A percentile compares a stretch with the other conserved stretches of the same genome.
Conservation (phyloP, 2,888 invertebrate species). For the Biston stratarius region DNA sequence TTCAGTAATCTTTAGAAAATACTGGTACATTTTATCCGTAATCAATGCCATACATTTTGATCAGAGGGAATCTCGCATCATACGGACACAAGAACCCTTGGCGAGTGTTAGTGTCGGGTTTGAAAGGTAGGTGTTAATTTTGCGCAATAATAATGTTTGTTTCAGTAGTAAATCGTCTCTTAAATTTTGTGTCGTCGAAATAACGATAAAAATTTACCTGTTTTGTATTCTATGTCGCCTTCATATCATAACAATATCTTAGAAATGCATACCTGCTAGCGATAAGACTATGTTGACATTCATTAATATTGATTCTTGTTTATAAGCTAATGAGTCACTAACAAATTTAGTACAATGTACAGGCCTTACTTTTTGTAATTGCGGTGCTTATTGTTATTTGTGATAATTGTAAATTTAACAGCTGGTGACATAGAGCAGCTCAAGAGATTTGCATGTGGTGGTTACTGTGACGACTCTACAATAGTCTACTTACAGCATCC, state of each 20-base stretch:
- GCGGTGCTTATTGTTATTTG: slow-evolving; percentile 12
- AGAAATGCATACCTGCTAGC: slow-evolving; percentile 1
- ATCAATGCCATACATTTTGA: slow-evolving; percentile 96
- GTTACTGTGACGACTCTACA: slow-evolving; percentile 94
- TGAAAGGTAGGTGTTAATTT: slow-evolving; percentile 88
- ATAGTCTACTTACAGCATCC: slow-evolving; percentile 95
- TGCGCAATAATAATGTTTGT: slow-evolving; percentile 9
- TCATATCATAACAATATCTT: slow-evolving; percentile 3
- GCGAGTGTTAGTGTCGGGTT: slow-evolving; percentile 94
- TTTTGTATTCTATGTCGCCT: slow-evolving; percentile 9
- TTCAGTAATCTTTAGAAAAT: slow-evolving; percentile 31
- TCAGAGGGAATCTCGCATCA: slow-evolving; percentile 95
- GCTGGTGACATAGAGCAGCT: slow-evolving; percentile 93
- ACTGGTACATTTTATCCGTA: slow-evolving; percentile 65
- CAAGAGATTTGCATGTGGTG: slow-evolving; percentile 93
- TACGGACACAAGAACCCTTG: slow-evolving; percentile 95
- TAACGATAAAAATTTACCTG: slow-evolving; percentile 8
- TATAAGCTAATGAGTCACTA: slow-evolving; percentile 12
- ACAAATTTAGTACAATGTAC: slow-evolving; percentile 13
- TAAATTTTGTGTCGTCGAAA: not conserved
- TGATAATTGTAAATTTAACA: slow-evolving; percentile 61
- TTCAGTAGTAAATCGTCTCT: slow-evolving; percentile 5
- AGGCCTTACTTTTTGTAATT: not conserved
- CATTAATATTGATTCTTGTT: slow-evolving; percentile 14
- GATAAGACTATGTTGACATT: slow-evolving; percentile 14